Evolutionary conservation across 2,888 invertebrate species (phyloP).

Genomic region (Xylota segnis): DNA sequence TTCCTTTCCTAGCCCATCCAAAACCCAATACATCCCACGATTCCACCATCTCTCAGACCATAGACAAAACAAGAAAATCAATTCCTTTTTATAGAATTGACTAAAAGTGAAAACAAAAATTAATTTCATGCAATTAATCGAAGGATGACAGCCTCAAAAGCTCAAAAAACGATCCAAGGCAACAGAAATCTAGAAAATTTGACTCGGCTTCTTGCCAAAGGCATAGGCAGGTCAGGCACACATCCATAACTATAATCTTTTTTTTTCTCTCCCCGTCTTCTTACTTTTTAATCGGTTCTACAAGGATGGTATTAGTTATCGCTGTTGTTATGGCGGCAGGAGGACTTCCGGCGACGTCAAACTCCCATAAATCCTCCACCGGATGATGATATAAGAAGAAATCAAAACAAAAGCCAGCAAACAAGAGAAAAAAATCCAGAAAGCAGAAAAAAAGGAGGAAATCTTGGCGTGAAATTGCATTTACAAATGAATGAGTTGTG

Average conservation of each 20-base stretch:
- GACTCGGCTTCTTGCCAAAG: slow-evolving; percentile 74
- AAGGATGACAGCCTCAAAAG: slow-evolving; percentile 65
- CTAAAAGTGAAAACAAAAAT: slow-evolving; percentile 68
- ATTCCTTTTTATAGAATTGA: slow-evolving; percentile 10
- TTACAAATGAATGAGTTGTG: slow-evolving; percentile 75
- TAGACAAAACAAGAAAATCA: slow-evolving; percentile 8
- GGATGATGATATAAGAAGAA: slow-evolving; percentile 75
- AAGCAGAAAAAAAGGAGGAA: slow-evolving; percentile 78
- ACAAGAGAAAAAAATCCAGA: slow-evolving; percentile 28
- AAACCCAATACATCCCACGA: neutral
- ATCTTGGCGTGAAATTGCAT: slow-evolving; percentile 84
- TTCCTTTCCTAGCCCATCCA: neutral
- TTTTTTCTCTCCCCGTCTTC: slow-evolving; percentile 60
- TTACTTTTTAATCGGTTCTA: slow-evolving; percentile 75
- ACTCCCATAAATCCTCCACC: slow-evolving; percentile 75
- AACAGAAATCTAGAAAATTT: slow-evolving; percentile 22
- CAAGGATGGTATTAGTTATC: slow-evolving; percentile 71
- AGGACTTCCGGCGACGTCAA: slow-evolving; percentile 77
- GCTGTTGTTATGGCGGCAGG: slow-evolving; percentile 75
- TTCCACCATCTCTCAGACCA: neutral
- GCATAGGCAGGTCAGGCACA: slow-evolving; percentile 71
- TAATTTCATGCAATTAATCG: slow-evolving; percentile 75
- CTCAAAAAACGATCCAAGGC: slow-evolving; percentile 54
- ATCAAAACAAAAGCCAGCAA: slow-evolving; percentile 74
- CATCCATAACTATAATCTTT: slow-evolving; percentile 68